Evolutionary conservation across 1,140 invertebrate species (phyloP).

Genomic region (Lepidurus apus): DNA sequence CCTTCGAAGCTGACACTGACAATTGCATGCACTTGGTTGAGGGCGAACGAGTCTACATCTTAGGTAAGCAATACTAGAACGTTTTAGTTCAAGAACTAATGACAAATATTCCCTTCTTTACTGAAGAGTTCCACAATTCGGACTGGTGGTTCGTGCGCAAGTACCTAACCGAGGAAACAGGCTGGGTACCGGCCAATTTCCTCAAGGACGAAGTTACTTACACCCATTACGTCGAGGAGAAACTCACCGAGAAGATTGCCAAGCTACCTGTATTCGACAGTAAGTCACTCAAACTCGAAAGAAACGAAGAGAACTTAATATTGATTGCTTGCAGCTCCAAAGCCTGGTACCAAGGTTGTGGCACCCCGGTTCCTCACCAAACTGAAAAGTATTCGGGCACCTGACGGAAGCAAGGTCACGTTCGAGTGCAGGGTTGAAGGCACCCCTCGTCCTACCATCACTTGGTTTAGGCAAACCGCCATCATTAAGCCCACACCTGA

Average conservation of each 20-base stretch:
- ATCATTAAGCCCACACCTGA: slow-evolving; percentile 85
- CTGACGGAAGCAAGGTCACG: slow-evolving; percentile 79
- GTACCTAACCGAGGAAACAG: slow-evolving; percentile 80
- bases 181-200: slow-evolving; percentile 85
- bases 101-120: slow-evolving; percentile 39
- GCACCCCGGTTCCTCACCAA: slow-evolving; percentile 82
- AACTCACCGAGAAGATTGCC: slow-evolving; percentile 82
- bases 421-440: slow-evolving; percentile 89
- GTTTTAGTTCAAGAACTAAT: not conserved
- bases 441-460: slow-evolving; percentile 79
- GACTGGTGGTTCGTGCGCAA: slow-evolving; percentile 93
- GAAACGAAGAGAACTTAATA: not conserved
- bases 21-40: slow-evolving; percentile 82
- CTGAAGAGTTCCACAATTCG: slow-evolving; percentile 59
- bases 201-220: slow-evolving; percentile 75
- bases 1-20: slow-evolving; percentile 78
- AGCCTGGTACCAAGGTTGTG: slow-evolving; percentile 63
- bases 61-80: slow-evolving; percentile 52
- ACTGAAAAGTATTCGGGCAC: slow-evolving; percentile 71
- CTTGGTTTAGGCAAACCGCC: slow-evolving; percentile 88
- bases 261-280: slow-evolving; percentile 86
- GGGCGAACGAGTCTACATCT: slow-evolving; percentile 78
- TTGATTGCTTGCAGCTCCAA: slow-evolving; percentile 59
- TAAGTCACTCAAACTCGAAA: slow-evolving; percentile 51
- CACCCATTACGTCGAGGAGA: slow-evolving; percentile 73